Evolutionary conservation across 2,113 vertebrate genomes (phyloP).

Genomic region (Emydocephalus ijimae): DNA sequence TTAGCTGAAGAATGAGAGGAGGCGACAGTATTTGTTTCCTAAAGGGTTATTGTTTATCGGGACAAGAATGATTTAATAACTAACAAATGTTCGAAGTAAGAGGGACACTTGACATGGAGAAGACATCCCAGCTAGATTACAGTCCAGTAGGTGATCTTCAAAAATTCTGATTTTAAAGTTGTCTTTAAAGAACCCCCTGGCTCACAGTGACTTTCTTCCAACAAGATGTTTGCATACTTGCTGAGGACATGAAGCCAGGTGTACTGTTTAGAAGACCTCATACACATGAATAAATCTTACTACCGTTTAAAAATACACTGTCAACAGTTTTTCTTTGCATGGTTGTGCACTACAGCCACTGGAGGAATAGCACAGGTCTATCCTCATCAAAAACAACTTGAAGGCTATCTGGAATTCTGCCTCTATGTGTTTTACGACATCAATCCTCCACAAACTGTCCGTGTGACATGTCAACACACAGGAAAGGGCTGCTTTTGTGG

Average conservation of each 20-base stretch:
- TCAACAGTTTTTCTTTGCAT: neutral
- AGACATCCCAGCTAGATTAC: neutral
- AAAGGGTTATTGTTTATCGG: neutral
- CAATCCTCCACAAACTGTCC: neutral
- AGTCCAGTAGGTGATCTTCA: neutral
- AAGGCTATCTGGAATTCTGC: neutral
- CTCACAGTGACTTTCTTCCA: neutral
- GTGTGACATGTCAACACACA: neutral
- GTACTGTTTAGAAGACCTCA: neutral
- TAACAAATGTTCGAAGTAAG: neutral
- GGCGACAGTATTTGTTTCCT: neutral
- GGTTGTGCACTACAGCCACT: neutral
- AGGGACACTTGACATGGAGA: neutral
- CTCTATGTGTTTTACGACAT: neutral
- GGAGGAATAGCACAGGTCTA: too few relatives aligned
- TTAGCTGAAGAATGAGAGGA: neutral
- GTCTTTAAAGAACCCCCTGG: neutral
- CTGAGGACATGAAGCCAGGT: neutral
- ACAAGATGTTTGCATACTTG: neutral
- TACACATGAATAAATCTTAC: neutral
- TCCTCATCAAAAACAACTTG: neutral
- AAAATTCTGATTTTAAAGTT: neutral
- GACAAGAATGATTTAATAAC: neutral
- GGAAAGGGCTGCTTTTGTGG: neutral
- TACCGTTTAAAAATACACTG: neutral